Conservation (phyloP, 2,888 invertebrate species). For the Dolichopus griseipennis region DNA sequence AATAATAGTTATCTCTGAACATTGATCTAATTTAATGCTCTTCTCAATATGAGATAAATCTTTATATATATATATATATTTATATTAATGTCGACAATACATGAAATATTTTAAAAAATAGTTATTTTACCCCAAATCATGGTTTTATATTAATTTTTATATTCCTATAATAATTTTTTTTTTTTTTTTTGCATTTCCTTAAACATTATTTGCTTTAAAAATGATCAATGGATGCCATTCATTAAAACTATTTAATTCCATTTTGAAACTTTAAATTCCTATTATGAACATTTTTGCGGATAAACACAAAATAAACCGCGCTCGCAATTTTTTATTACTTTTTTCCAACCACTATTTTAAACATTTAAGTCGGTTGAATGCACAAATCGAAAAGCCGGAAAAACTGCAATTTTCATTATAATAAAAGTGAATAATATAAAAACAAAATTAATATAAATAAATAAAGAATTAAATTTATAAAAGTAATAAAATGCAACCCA, state of each 20-base stretch:
- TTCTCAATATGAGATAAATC: not conserved
- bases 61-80: not conserved
- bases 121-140: not conserved
- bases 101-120: not conserved
- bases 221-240: conserved; percentile 1
- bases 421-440: not conserved
- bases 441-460: not conserved
- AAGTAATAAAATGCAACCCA: not conserved
- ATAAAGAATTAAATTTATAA: not conserved
- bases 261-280: conserved; percentile 2
- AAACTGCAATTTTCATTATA: conserved; percentile 7
- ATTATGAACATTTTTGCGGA: not conserved
- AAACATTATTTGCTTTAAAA: not conserved
- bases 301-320: conserved; percentile 5
- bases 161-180: not conserved
- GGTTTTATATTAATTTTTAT: not conserved
- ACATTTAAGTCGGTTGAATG: conserved; percentile 8
- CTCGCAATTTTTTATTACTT: not conserved
- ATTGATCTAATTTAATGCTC: not conserved
- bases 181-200: not conserved
- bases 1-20: not conserved
- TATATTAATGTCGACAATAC: not conserved
- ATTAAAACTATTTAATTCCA: conserved; percentile 6
- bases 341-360: conserved; percentile 9
- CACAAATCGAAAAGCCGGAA: conserved; percentile 7